These are phyloP conservation scores for Gymnodraco acuticeps DNA, from an alignment of 2,797 vertebrate genomes.

Conservation along the genomic window DNA sequence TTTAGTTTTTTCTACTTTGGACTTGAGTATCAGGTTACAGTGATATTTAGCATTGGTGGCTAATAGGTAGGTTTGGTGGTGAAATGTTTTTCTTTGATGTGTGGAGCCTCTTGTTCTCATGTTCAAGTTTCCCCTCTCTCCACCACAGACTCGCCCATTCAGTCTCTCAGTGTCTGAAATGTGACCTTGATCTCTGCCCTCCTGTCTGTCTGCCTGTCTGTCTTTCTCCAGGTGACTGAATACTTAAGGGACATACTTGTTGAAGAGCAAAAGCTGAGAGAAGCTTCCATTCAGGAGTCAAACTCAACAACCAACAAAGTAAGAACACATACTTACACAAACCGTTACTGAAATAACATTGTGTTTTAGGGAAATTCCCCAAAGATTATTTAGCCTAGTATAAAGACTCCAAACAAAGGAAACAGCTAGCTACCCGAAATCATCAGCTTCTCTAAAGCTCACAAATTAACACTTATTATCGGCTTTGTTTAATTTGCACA, in stretches of 20 bases:
- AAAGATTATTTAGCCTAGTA: neutral
- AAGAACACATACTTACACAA: constrained; percentile 44
- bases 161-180: constrained; percentile 50
- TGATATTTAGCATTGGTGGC: constrained; percentile 13
- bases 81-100: constrained; percentile 36
- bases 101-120: constrained; percentile 16
- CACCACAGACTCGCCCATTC: constrained; percentile 47
- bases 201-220: neutral
- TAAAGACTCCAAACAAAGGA: neutral
- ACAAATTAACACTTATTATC: neutral
- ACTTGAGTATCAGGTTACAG: constrained; percentile 28
- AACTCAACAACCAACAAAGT: constrained; percentile 84
- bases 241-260: constrained; percentile 94
- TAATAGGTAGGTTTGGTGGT: constrained; percentile 20
- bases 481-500: neutral
- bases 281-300: constrained; percentile 82
- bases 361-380: neutral
- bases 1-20: constrained; percentile 10
- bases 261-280: constrained; percentile 91
- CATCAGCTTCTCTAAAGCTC: neutral
- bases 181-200: constrained; percentile 18
- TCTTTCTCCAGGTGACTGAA: constrained; percentile 89
- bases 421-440: neutral
- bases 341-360: neutral
- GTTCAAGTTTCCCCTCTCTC: constrained; percentile 23